Evolutionary conservation across 2,113 vertebrate genomes (phyloP), one percentile per base, ranked within the genome.

Genomic region (Phrynosoma platyrhinos): DNA sequence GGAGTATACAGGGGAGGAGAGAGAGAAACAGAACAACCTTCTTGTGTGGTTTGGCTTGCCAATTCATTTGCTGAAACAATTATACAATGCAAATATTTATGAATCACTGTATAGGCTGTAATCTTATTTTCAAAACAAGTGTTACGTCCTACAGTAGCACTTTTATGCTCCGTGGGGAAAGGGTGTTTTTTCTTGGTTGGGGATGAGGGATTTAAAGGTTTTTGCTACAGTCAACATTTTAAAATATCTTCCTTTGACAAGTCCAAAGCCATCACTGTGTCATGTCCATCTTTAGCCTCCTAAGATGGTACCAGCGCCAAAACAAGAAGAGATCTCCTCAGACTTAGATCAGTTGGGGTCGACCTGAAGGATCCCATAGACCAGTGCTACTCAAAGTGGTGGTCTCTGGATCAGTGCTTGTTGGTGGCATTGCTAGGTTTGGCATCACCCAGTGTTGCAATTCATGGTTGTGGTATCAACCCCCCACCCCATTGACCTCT

Each of bases 21-120:
- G 32, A 32, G 32, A 21, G 25, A 14, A 0, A 42, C 1, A 1
- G 14, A 93, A 89, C 36, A 85, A 90, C 40, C 4, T 82, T 91
- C 77, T 85, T 85, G 3, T 36, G 47, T 83, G 87, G 66, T 76
- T 81, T 86, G 78, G 83, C 66, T 96, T 93, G 91, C 86, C 82
- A 93, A 93, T 87, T 94, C 79, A 86, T 93, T 94, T 94, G 91
- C 88, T 93, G 92, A 94, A 95, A 95, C 91, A 95, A 92, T 95
- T 96, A 94, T 91, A 94, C 95, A 87, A 94, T 90, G 93, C 94
- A 96, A 92, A 95, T 94, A 96, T 96, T 95, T 96, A 95, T 94
- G 86, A 95, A 94, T 94, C 79, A 79, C 88, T 80, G 75, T 91
- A 68, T 91, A 91, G 66, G 82, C 93, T 93, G 91, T 94, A 95